Base-by-base conservation (phyloP, 2,888 invertebrate species). In the Ophion ellenae region DNA sequence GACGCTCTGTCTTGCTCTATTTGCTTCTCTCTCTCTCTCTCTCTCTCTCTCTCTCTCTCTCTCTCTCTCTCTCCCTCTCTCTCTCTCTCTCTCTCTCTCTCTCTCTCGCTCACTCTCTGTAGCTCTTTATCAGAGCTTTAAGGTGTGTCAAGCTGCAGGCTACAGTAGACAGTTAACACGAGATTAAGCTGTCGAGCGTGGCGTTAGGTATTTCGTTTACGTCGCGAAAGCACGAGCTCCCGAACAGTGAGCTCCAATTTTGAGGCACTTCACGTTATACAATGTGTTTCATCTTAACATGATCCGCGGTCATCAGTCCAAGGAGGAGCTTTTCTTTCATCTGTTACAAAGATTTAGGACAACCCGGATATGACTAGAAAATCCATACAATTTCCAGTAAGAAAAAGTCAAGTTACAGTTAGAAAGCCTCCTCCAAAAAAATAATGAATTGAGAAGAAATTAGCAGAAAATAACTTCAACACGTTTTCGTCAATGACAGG, bases 151-250 rank as follows among this genome's bases (percentile, higher is more conserved):
- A 79, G 78, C 69, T 73, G 73, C 36, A 32, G 67, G 76, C 71
- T 66, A 59, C 57, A 47, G 71, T 64, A 45, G 78, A 83, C 83
- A 67, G 78, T 78, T 83, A 73, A 83, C 73, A 83, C 78, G 74
- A 73, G 73, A 83, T 83, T 83, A 78, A 83, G 78, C 67, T 78
- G 78, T 83, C 83, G 59, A 36, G 78, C 66, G 45, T 74, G 71
- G 80, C 80, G 80, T 81, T 80, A 61, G 57, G 69, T 74, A 74
- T 78, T 69, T 83, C 83, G 78, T 79, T 83, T 83, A 74, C 66
- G 53, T 73, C 80, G 80, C 53, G 64, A 28, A 81, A 81, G 57
- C 63, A 40, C 40, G 36, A 71, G 63, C 40, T 78, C 69, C 70
- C 47, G 24, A 53, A 69, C 59, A 40, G 32, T 71, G 57, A 73